These are phyloP conservation scores for Cantharis rufa DNA, from an alignment of 2,888 invertebrate genomes.

Conservation along the genomic window DNA sequence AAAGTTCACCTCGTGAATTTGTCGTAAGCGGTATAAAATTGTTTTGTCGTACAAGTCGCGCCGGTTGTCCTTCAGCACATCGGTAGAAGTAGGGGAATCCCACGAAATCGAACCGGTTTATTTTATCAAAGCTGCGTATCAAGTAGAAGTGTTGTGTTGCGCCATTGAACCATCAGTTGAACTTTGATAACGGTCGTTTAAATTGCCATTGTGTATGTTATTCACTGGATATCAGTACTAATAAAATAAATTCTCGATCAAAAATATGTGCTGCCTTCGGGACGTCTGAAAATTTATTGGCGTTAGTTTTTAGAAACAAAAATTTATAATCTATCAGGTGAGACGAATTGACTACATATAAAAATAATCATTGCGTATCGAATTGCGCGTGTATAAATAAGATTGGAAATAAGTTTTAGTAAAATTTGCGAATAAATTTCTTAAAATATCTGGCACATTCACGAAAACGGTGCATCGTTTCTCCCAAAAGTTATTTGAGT, in stretches of 20 bases:
- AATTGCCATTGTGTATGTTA: not conserved
- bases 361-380: constrained; percentile 1
- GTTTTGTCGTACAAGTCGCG: no score
- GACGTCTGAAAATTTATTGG: not conserved
- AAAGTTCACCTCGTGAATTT: no score
- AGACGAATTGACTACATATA: not conserved
- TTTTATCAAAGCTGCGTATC: not conserved
- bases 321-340: not conserved
- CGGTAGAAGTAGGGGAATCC: not conserved
- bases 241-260: no score
- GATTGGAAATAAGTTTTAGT: constrained; percentile 21
- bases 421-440: constrained; percentile 1
- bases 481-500: not conserved
- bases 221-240: not conserved
- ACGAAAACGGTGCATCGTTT: constrained; percentile 1
- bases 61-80: not conserved
- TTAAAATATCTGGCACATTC: constrained; percentile 22
- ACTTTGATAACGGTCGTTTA: not conserved
- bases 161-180: no score
- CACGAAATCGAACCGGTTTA: not conserved
- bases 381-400: not conserved
- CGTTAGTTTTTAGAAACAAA: not conserved
- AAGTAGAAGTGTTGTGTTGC: not conserved
- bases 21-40: no score
- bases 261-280: not conserved